Percentiles rank a stretch among this genome's conserved stretches.
phyloP scores from a whole-genome alignment of 2,797 vertebrate species.

The Pseudopleuronectes americanus region DNA sequence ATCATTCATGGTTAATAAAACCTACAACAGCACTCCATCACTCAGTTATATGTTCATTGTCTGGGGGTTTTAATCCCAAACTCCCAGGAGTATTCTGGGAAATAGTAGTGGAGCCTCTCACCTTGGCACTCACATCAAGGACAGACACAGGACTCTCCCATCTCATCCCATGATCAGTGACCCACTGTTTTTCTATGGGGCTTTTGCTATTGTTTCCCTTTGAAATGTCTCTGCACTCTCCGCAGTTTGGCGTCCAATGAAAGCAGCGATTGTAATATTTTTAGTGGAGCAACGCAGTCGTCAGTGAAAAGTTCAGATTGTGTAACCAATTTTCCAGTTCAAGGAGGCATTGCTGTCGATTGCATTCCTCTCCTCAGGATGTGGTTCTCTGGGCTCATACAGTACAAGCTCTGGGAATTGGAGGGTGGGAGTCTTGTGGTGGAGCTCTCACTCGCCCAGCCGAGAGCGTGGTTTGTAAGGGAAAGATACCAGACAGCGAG shows the following conservation, averaged over 20 bases:
- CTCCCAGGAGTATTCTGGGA: conserved; percentile 78
- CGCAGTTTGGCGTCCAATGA: conserved; percentile 81
- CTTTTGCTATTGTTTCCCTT: conserved; percentile 81
- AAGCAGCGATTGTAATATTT: conserved; percentile 86
- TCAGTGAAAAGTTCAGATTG: conserved; percentile 88
- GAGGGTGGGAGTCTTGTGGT: conserved; percentile 81
- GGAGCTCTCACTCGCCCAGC: conserved; percentile 73
- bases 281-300: conserved; percentile 80
- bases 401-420: conserved; percentile 79
- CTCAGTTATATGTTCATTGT: conserved; percentile 20
- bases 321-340: conserved; percentile 87
- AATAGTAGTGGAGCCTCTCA: conserved; percentile 73
- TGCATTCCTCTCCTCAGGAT: conserved; percentile 83
- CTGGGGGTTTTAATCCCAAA: conserved; percentile 59
- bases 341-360: conserved; percentile 81
- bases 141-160: conserved; percentile 67
- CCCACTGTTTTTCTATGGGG: conserved; percentile 71
- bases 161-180: conserved; percentile 77
- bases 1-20: conserved; percentile 18
- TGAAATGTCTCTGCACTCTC: conserved; percentile 73
- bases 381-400: conserved; percentile 84
- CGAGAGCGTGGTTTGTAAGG: conserved; percentile 76
- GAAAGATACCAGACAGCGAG: conserved; percentile 82
- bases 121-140: conserved; percentile 81
- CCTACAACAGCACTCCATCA: conserved; percentile 13